Percentiles rank a stretch among this genome's conserved stretches.
Conservation (phyloP, 1,140 invertebrate genomes). For the Rhagoletis pomonella region DNA sequence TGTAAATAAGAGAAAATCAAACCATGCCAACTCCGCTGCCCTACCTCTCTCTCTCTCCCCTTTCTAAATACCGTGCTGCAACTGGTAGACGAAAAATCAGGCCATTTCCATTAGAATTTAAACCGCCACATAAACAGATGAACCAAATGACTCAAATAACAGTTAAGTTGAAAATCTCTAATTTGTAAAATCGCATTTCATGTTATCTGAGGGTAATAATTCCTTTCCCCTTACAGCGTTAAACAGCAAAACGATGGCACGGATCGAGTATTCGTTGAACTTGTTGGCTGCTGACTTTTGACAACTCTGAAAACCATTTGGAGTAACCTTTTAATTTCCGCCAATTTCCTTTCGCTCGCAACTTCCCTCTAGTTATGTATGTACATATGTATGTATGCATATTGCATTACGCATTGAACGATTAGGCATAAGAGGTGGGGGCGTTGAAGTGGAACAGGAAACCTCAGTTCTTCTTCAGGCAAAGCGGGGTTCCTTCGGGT, state of each 20-base stretch:
- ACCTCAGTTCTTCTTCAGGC: background rate
- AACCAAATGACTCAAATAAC: constrained; percentile 43
- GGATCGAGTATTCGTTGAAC: background rate
- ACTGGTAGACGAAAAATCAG: background rate
- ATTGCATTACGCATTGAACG: background rate
- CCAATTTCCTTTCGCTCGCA: constrained; percentile 62
- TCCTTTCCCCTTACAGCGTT: constrained; percentile 7
- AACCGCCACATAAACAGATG: constrained; percentile 28
- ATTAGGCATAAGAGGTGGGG: background rate
- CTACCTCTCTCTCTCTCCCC: background rate
- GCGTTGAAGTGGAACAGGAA: background rate
- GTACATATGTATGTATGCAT: background rate
- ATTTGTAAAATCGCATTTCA: constrained; percentile 25
- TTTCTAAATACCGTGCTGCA: background rate
- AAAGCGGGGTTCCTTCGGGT: background rate
- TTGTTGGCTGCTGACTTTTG: constrained; percentile 28
- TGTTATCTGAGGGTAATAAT: constrained; percentile 36
- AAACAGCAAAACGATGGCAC: constrained; percentile 29
- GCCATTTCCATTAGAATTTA: background rate
- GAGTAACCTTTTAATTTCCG: constrained; percentile 70
- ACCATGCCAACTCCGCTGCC: background rate
- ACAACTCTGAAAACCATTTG: background rate
- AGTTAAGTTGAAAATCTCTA: constrained; percentile 37
- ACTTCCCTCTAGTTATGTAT: background rate
- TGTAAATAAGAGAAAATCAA: background rate